Conservation (phyloP, 2,888 invertebrate genomes). For the Thelaira solivaga region DNA sequence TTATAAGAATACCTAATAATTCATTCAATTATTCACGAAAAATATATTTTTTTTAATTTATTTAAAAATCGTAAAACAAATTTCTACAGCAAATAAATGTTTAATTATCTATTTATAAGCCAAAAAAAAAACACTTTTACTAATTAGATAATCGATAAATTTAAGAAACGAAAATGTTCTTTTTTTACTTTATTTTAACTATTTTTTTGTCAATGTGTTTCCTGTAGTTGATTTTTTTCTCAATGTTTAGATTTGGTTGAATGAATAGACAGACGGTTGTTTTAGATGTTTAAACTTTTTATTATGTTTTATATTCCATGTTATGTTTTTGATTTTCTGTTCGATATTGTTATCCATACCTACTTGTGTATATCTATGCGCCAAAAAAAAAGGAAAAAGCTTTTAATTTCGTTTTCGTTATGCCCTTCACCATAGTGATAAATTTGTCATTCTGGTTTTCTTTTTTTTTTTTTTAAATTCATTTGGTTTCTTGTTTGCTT, state of each 20-base stretch:
- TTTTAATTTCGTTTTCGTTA: conserved; percentile 4
- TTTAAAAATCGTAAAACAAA: no score
- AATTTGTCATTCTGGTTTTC: background rate
- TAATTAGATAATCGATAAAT: background rate
- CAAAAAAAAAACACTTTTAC: background rate
- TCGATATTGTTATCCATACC: background rate
- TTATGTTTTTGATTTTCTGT: background rate
- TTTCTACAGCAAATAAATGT: no score
- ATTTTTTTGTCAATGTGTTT: background rate
- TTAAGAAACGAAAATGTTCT: background rate
- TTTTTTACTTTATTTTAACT: background rate
- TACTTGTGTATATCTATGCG: no score
- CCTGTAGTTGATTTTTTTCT: no score
- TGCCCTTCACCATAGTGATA: background rate
- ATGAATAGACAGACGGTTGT: background rate
- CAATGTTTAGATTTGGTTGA: conserved; percentile 4
- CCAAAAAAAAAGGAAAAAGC: conserved; percentile 1
- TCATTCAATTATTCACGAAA: no score
- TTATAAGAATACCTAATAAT: no score
- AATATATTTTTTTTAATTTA: no score
- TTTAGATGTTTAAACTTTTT: background rate
- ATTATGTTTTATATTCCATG: background rate
- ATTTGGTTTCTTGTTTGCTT: background rate
- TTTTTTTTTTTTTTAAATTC: background rate
- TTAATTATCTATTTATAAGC: no score